Base-by-base conservation (phyloP, 2,888 invertebrate genomes). In the Tachystola acroxantha region DNA sequence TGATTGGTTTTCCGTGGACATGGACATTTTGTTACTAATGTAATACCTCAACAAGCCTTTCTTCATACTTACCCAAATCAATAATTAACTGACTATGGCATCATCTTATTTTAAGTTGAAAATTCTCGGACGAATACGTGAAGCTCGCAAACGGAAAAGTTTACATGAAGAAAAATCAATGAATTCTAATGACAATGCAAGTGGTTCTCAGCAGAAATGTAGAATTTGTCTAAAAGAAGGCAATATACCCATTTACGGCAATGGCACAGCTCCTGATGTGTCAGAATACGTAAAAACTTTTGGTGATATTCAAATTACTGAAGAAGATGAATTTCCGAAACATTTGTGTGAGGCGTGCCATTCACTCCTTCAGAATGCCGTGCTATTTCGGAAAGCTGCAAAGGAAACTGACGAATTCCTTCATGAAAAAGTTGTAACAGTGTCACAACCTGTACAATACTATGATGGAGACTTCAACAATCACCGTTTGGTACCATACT, bases 141-240 rank as follows among this genome's bases (percentile, higher is more conserved):
- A 7, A 33, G 24, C n/a, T 2, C 24, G n/a, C 24, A 24, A n/a
- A 24, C n/a, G n/a, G 24, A n/a, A n/a, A n/a, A 1, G n/a, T 7
- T 6, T 16, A 16, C 3, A 16, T 4, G 16, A 3, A 16, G 6
- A 16, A 16, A 16, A 3, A 16, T 16, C 16, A 16, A 16, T 16
- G 16, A 16, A 37, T 16, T 4, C 22, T 2, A 31, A 31, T 28
- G 20, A 10, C n/a, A 42, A 38, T 12, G 14, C 39, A 11, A 11
- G 16, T 19, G 10, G 14, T 26, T 13, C 7, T 7, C 40, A 38
- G 19, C 7, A 6, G 24, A 51, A 42, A 10, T 81, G 84, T 48
- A 64, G 82, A 45, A 55, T 79, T 29, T 84, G 82, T 57, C 51
- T 81, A 13, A 56, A 68, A 39, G 40, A 58, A 11, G 80, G 69